Percentiles rank a stretch among this genome's conserved stretches.
These are phyloP conservation scores for Drosophila acutilabella DNA, from an alignment of 2,888 invertebrate genomes.

Conservation along the genomic window DNA sequence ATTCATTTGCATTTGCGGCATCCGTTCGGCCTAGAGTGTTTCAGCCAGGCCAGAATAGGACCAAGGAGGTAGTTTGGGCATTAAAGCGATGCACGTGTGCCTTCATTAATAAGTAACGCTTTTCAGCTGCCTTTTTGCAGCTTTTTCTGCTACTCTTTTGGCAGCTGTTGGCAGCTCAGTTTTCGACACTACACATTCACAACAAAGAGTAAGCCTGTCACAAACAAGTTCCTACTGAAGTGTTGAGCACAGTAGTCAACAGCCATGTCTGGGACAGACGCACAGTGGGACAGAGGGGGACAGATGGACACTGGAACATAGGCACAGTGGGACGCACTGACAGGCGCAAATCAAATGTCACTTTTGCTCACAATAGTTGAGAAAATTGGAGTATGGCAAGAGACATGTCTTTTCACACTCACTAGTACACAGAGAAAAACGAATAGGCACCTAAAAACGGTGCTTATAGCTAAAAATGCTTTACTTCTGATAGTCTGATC, in stretches of 20 bases:
- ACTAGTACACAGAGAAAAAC: too few relatives aligned
- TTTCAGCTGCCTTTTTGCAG: slow-evolving; percentile 6
- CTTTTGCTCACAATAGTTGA: slow-evolving; percentile 31
- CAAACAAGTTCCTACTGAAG: slow-evolving; percentile 11
- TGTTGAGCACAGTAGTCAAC: slow-evolving; percentile 39
- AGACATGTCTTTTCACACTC: too few relatives aligned
- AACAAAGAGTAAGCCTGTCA: slow-evolving; percentile 8
- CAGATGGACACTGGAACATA: neutral
- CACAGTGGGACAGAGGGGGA: neutral
- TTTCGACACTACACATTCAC: slow-evolving; percentile 47
- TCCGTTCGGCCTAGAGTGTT: neutral
- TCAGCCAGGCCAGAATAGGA: slow-evolving; percentile 1
- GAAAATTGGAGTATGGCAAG: slow-evolving; percentile 18
- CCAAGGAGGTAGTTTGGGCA: slow-evolving; percentile 32
- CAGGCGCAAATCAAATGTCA: slow-evolving; percentile 71
- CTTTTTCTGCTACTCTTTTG: slow-evolving; percentile 5
- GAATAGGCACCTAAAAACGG: too few relatives aligned
- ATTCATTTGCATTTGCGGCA: slow-evolving; percentile 69
- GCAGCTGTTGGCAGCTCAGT: slow-evolving; percentile 22
- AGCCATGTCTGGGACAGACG: slow-evolving; percentile 12
- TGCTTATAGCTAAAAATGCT: too few relatives aligned
- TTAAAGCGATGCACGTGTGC: slow-evolving; percentile 41
- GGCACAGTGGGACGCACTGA: slow-evolving; percentile 21
- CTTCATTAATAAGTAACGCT: slow-evolving; percentile 26
- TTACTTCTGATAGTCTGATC: too few relatives aligned